A percentile compares a stretch with the other conserved stretches of the same genome.
Conservation (phyloP, 2,888 invertebrate species). For the Drosophila falleni region DNA sequence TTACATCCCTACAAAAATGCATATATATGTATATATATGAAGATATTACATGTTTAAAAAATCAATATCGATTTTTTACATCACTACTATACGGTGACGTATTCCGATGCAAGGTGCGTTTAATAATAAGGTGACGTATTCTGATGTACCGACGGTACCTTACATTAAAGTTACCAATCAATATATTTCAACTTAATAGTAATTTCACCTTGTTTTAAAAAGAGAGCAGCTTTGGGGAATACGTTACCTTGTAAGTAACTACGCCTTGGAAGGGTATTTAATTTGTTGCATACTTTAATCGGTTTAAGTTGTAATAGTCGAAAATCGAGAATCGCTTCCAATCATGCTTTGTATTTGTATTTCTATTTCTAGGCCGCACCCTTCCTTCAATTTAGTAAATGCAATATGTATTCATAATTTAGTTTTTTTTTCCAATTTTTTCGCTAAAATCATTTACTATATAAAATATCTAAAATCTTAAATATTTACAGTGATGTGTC, state of each 20-base stretch:
- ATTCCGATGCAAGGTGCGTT: not conserved
- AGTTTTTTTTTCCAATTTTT: slow-evolving; percentile 43
- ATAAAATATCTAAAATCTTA: slow-evolving; percentile 26
- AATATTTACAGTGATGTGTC: slow-evolving; percentile 45
- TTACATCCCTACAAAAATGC: too few relatives aligned
- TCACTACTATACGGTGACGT: not conserved
- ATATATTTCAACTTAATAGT: not conserved
- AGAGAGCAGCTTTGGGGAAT: not conserved
- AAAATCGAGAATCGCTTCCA: slow-evolving; percentile 47
- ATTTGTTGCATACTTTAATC: slow-evolving; percentile 53
- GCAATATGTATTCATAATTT: slow-evolving; percentile 76
- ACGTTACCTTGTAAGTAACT: not conserved
- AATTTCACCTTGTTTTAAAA: not conserved
- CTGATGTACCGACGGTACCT: not conserved
- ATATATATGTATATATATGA: too few relatives aligned
- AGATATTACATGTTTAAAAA: too few relatives aligned
- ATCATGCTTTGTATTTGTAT: slow-evolving; percentile 42
- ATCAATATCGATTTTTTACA: too few relatives aligned
- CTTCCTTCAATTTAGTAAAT: slow-evolving; percentile 70
- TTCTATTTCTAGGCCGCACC: slow-evolving; percentile 44
- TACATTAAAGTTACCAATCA: too few relatives aligned
- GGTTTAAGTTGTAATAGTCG: slow-evolving; percentile 29
- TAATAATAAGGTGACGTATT: not conserved
- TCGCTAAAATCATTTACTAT: slow-evolving; percentile 19
- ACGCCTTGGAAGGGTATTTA: slow-evolving; percentile 17